Conservation (phyloP, 2,797 vertebrate species). For the Platyrinchus mystaceus region DNA sequence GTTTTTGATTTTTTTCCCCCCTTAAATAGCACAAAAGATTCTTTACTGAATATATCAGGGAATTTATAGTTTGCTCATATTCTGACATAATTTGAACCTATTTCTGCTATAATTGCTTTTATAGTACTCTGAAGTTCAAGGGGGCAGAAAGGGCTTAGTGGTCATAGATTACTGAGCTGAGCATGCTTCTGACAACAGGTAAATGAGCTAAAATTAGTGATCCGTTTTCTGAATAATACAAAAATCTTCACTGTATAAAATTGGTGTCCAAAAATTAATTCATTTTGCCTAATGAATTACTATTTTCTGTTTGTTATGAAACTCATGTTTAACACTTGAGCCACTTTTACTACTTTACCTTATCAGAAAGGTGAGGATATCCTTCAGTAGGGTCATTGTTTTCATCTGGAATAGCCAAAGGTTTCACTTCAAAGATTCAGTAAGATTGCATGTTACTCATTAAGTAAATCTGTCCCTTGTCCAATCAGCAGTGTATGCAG, state of each 20-base stretch:
- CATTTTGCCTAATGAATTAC: neutral
- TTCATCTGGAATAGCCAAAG: neutral
- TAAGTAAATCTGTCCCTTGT: neutral
- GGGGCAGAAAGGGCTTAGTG: neutral
- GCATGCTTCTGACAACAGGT: neutral
- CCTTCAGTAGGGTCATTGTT: neutral
- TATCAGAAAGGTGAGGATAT: neutral
- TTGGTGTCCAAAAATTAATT: neutral
- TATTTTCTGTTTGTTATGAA: neutral
- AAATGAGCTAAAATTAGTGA: neutral
- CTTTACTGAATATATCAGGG: neutral
- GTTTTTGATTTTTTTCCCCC: neutral
- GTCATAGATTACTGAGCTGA: neutral
- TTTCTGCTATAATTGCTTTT: neutral
- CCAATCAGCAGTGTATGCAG: neutral
- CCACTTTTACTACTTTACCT: neutral
- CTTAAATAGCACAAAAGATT: neutral
- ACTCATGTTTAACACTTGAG: neutral
- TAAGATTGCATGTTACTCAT: neutral
- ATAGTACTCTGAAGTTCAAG: neutral
- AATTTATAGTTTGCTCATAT: neutral
- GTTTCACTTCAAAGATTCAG: slow-evolving; percentile 11
- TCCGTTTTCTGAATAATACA: neutral
- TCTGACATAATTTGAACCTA: neutral
- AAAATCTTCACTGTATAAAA: neutral